Evolutionary conservation across 2,888 invertebrate genomes (phyloP).

Genomic region (Polyommatus icarus): DNA sequence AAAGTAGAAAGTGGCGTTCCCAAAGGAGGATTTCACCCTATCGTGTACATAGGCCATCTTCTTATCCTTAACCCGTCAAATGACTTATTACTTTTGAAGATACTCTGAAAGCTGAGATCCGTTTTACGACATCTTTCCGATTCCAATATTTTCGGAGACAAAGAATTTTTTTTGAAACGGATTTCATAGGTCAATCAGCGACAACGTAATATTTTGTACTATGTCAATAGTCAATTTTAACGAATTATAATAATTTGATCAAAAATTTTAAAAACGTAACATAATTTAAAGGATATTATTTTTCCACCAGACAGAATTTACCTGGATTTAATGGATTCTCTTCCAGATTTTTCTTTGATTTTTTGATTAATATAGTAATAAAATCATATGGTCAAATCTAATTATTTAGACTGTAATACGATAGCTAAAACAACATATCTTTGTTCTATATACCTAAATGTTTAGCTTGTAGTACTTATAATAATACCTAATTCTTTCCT

Average conservation of each 20-base stretch:
- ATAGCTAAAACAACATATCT: too few relatives aligned
- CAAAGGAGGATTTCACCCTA: constrained; percentile 16
- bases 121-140: constrained; percentile 29
- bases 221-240: background rate
- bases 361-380: too few relatives aligned
- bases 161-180: constrained; percentile 4
- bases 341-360: too few relatives aligned
- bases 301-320: too few relatives aligned
- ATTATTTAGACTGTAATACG: too few relatives aligned
- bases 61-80: constrained; percentile 33
- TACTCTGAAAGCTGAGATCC: constrained; percentile 31
- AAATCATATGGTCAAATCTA: too few relatives aligned
- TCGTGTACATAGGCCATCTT: constrained; percentile 29
- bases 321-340: too few relatives aligned
- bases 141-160: constrained; percentile 12
- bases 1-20: constrained; percentile 14
- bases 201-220: too few relatives aligned
- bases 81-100: constrained; percentile 34
- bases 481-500: too few relatives aligned
- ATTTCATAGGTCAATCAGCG: background rate
- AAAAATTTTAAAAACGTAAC: background rate
- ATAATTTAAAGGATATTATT: too few relatives aligned
- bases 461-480: too few relatives aligned
- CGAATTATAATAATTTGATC: background rate
- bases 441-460: too few relatives aligned